phyloP scores from a whole-genome alignment of 2,113 vertebrate genomes.

The Pelvicachromis taeniatus region DNA sequence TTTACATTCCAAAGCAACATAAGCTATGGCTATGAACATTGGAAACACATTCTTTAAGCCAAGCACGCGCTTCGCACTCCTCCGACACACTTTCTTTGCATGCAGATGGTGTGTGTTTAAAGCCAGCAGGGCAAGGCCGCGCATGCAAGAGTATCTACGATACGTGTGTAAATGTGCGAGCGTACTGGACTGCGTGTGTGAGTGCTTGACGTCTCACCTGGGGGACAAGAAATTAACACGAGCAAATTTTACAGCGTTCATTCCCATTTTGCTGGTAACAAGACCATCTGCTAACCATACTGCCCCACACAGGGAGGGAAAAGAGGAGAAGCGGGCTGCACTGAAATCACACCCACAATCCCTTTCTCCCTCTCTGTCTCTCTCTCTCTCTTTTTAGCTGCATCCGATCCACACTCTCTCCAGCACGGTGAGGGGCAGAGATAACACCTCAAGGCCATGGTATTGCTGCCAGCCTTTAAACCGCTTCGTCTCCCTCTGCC shows the following conservation, averaged over 20 bases:
- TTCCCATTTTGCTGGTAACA: conserved; percentile 81
- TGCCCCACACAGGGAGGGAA: conserved; percentile 51
- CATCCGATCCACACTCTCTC: conserved; percentile 20
- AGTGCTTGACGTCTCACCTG: conserved; percentile 63
- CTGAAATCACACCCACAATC: conserved; percentile 49
- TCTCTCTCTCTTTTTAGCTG: neutral
- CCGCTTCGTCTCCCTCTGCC: conserved; percentile 45
- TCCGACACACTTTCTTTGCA: conserved; percentile 54
- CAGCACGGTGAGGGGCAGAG: conserved; percentile 61
- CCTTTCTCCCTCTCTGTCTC: neutral
- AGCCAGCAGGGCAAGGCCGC: conserved; percentile 53
- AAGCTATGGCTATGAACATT: conserved; percentile 66
- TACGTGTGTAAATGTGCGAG: conserved; percentile 1
- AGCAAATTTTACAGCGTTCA: conserved; percentile 77
- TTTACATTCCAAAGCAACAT: conserved; percentile 66
- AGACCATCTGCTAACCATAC: conserved; percentile 81
- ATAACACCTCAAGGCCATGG: conserved; percentile 70
- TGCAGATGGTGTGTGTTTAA: conserved; percentile 66
- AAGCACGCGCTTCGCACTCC: conserved; percentile 60
- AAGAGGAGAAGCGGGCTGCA: conserved; percentile 25
- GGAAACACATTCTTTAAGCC: conserved; percentile 57
- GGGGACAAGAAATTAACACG: conserved; percentile 79
- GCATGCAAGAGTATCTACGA: conserved; percentile 6
- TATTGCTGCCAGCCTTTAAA: conserved; percentile 64
- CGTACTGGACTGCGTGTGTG: neutral